Conservation (phyloP, 2,113 vertebrate species). For the Parus major region DNA sequence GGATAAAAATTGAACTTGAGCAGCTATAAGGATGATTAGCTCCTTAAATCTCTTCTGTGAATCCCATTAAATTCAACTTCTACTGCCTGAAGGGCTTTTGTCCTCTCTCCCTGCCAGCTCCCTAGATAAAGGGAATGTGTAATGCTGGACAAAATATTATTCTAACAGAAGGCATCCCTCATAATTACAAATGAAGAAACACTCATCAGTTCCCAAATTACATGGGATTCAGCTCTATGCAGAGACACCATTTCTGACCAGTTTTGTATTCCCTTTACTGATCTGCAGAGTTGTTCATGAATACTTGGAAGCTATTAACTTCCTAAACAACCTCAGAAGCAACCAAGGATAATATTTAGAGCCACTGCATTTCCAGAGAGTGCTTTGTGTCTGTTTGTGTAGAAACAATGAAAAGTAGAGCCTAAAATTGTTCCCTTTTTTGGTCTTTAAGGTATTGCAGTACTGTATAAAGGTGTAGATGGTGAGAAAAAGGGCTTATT, state of each 20-base stretch:
- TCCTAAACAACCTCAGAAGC: not conserved
- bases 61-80: conserved; percentile 29
- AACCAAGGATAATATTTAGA: not conserved
- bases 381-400: not conserved
- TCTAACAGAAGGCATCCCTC: not conserved
- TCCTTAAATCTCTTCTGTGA: conserved; percentile 46
- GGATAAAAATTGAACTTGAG: conserved; percentile 50
- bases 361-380: not conserved
- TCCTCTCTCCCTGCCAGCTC: not conserved
- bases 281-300: not conserved
- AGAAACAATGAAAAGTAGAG: not conserved
- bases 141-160: not conserved
- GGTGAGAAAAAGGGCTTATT: not conserved
- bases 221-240: not conserved
- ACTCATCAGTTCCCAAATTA: not conserved
- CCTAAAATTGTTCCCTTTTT: not conserved
- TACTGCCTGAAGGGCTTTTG: conserved; percentile 2
- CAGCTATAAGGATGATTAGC: conserved; percentile 39
- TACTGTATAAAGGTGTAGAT: not conserved
- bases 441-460: not conserved
- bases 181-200: not conserved
- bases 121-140: not conserved
- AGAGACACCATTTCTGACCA: not conserved
- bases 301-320: not conserved
- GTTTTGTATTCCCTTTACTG: not conserved